These are phyloP conservation scores for Metridium senile DNA, from an alignment of 92 coral and sea anemone genomes.

Conservation along the genomic window DNA sequence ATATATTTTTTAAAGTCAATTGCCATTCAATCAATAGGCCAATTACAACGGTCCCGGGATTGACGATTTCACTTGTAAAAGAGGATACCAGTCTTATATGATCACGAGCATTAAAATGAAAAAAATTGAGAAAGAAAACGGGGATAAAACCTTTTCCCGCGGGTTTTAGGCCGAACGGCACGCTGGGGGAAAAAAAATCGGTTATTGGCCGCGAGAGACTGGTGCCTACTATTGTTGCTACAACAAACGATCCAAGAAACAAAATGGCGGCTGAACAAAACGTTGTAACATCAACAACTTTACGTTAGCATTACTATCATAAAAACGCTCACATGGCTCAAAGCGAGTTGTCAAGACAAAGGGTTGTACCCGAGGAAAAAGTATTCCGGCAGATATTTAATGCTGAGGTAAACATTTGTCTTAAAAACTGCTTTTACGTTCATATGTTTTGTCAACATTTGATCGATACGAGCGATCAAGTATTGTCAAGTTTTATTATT, in stretches of 20 bases:
- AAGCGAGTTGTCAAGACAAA: conserved; percentile 66
- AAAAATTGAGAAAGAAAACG: too few species aligned
- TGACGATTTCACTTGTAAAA: too few species aligned
- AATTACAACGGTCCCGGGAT: too few species aligned
- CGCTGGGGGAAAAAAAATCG: conserved; percentile 14
- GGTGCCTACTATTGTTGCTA: conserved; percentile 41
- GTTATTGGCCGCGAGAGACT: conserved; percentile 9
- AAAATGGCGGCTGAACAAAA: conserved; percentile 36
- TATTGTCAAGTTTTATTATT: too few species aligned
- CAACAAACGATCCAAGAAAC: conserved; percentile 42
- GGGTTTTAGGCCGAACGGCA: conserved; percentile 4
- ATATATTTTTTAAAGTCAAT: too few species aligned
- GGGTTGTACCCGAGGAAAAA: conserved; percentile 75
- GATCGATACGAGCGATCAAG: too few species aligned
- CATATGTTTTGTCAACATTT: too few species aligned
- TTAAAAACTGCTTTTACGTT: neutral
- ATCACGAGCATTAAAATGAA: too few species aligned
- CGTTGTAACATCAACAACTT: neutral
- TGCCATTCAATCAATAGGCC: too few species aligned
- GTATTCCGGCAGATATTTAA: conserved; percentile 93
- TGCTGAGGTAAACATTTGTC: conserved; percentile 75
- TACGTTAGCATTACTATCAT: neutral
- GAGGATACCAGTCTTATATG: too few species aligned
- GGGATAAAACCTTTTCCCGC: too few species aligned
- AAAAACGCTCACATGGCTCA: conserved; percentile 65